These are phyloP conservation scores for Lordiphosa andalusiaca DNA, from an alignment of 2,888 invertebrate genomes.

Conservation along the genomic window DNA sequence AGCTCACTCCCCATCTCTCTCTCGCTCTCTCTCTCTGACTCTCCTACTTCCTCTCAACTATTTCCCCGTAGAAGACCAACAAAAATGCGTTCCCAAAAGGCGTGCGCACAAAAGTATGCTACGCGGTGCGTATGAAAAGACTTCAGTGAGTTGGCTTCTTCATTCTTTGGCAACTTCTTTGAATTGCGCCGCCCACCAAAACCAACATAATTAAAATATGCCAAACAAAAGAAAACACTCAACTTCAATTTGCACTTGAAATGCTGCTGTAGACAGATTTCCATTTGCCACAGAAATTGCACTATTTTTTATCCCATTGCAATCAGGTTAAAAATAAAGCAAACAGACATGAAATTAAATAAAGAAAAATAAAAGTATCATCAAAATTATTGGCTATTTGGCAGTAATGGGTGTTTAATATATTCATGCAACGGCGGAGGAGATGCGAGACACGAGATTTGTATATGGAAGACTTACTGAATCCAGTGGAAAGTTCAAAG, in stretches of 20 bases:
- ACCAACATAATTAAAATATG: slow-evolving; percentile 12
- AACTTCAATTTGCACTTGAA: slow-evolving; percentile 2
- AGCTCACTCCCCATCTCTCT: slow-evolving; percentile 39
- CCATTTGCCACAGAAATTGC: too few relatives aligned
- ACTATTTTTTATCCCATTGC: too few relatives aligned
- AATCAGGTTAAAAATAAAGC: too few relatives aligned
- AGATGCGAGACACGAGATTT: too few relatives aligned
- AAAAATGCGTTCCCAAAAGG: slow-evolving; percentile 58
- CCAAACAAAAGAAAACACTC: neutral
- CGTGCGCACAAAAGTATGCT: slow-evolving; percentile 36
- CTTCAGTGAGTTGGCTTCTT: slow-evolving; percentile 4
- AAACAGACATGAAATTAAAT: too few relatives aligned
- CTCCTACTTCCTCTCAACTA: slow-evolving; percentile 2
- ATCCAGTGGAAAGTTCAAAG: too few relatives aligned
- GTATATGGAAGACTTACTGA: too few relatives aligned
- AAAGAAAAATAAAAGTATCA: too few relatives aligned
- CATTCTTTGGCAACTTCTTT: slow-evolving; percentile 12
- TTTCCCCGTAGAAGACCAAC: slow-evolving; percentile 38
- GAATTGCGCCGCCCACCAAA: slow-evolving; percentile 2
- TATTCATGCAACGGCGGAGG: too few relatives aligned
- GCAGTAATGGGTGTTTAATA: too few relatives aligned
- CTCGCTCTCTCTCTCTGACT: neutral
- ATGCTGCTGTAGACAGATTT: neutral
- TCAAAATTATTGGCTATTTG: too few relatives aligned
- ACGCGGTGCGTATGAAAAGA: slow-evolving; percentile 17